A percentile compares a stretch with the other conserved stretches of the same genome.
Evolutionary conservation across 1,140 invertebrate genomes (phyloP).

Genomic region (Palaemon carinicauda): DNA sequence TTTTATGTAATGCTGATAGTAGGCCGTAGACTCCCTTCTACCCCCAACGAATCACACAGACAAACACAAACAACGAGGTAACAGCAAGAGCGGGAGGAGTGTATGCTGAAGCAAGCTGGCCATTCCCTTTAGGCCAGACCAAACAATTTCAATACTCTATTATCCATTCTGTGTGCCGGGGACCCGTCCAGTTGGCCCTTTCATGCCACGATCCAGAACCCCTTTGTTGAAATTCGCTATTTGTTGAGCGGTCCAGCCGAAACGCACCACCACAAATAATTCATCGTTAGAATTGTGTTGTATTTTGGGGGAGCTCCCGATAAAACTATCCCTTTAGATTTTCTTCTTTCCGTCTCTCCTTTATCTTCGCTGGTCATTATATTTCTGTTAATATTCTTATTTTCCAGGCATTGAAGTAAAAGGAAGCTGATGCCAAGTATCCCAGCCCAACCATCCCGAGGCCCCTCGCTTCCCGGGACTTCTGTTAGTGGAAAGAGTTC

Average conservation of each 20-base stretch:
- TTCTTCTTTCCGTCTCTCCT: no score
- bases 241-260: not conserved
- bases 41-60: no score
- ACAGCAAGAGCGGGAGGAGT: not conserved
- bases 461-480: not conserved
- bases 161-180: constrained; percentile 12
- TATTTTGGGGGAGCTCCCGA: no score
- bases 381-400: no score
- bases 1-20: no score
- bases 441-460: not conserved
- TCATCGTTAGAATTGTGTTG: no score
- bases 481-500: not conserved
- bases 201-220: not conserved
- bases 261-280: no score
- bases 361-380: no score
- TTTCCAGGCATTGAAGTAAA: no score
- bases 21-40: no score
- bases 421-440: no score
- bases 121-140: constrained; percentile 20
- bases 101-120: not conserved
- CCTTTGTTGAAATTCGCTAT: not conserved
- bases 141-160: constrained; percentile 23
- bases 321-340: no score
- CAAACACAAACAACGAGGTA: not conserved
- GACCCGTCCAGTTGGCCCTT: constrained; percentile 9